Conservation (phyloP, 2,888 invertebrate genomes). For the Drosophila nr. perissopoda region DNA sequence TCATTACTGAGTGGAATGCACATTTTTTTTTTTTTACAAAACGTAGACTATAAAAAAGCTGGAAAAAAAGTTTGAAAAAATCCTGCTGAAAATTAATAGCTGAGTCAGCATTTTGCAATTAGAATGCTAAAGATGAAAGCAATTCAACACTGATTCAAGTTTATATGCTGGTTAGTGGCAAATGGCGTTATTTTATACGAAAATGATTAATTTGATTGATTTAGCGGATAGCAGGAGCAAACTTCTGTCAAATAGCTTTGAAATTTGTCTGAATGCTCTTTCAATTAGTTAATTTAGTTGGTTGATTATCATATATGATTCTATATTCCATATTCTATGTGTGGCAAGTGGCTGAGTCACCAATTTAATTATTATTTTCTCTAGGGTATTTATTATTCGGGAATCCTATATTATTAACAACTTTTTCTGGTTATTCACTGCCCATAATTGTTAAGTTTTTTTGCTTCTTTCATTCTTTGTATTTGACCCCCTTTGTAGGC, state of each 20-base stretch:
- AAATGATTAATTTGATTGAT: background rate
- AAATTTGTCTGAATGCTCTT: too few relatives aligned
- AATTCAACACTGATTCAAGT: background rate
- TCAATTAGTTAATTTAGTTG: background rate
- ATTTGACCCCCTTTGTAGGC: constrained; percentile 5
- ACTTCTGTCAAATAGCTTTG: background rate
- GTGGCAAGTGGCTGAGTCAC: background rate
- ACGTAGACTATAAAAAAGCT: background rate
- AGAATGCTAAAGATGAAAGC: background rate
- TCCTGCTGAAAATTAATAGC: background rate
- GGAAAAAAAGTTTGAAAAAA: background rate
- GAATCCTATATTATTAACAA: background rate
- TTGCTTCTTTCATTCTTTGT: background rate
- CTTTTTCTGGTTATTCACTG: constrained; percentile 4
- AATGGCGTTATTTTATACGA: background rate
- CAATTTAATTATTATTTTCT: background rate
- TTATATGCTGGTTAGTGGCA: too few relatives aligned
- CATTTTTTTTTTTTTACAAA: background rate
- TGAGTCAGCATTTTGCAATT: background rate
- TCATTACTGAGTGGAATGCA: background rate
- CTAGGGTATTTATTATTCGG: constrained; percentile 5
- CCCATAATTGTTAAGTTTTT: constrained; percentile 24
- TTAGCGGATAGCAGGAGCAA: background rate
- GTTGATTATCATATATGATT: background rate
- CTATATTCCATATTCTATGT: background rate